Evolutionary conservation across 2,797 vertebrate genomes (phyloP).

Genomic region (Syndactyla subalaris): DNA sequence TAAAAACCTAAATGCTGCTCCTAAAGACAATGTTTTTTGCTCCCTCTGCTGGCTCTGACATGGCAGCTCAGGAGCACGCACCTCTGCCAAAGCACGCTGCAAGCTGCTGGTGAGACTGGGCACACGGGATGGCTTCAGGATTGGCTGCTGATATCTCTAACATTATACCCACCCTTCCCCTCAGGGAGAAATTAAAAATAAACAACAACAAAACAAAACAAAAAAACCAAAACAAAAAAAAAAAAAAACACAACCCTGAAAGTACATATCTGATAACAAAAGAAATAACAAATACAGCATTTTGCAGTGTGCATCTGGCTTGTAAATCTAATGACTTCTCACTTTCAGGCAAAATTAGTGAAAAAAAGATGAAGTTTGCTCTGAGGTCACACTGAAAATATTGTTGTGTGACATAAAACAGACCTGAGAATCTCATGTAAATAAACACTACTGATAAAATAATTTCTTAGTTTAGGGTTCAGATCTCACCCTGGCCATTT

Average conservation of each 20-base stretch:
- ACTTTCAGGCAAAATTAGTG: not conserved
- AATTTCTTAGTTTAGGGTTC: not conserved
- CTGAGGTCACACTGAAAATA: not conserved
- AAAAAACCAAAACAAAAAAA: too few species aligned
- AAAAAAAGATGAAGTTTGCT: not conserved
- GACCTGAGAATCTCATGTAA: not conserved
- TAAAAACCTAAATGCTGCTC: not conserved
- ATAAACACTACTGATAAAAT: not conserved
- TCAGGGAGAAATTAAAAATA: not conserved
- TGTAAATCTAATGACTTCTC: conserved; percentile 4
- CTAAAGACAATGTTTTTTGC: conserved; percentile 42
- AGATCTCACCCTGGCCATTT: not conserved
- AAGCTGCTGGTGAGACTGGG: not conserved
- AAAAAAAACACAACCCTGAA: not conserved
- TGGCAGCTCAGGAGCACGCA: not conserved
- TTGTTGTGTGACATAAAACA: not conserved
- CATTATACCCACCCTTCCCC: not conserved
- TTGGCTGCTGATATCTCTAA: not conserved
- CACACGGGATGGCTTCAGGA: not conserved
- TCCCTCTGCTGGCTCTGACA: conserved; percentile 58
- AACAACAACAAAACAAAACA: too few species aligned
- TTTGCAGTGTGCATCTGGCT: not conserved
- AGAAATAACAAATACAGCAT: not conserved
- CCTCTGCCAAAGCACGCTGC: not conserved
- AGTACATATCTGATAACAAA: not conserved